Evolutionary conservation across 2,888 invertebrate genomes (phyloP).

Genomic region (Drosophila nr. perissopoda): DNA sequence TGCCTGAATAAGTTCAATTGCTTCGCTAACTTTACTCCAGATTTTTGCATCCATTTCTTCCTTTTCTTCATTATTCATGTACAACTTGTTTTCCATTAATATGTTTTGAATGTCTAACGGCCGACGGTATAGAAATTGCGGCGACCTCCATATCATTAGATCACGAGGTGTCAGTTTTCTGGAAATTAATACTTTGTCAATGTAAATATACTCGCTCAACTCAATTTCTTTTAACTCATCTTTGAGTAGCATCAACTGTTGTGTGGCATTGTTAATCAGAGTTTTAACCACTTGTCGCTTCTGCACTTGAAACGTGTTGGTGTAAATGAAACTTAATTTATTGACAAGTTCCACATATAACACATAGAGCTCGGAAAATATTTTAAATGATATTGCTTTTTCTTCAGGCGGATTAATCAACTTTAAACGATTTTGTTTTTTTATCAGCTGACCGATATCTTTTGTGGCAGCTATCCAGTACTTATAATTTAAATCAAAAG

Average conservation of each 20-base stretch:
- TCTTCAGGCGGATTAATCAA: conserved; percentile 72
- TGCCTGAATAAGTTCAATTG: conserved; percentile 84
- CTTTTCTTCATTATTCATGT: conserved; percentile 62
- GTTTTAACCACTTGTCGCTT: conserved; percentile 77
- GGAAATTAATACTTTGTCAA: conserved; percentile 88
- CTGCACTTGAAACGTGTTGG: conserved; percentile 83
- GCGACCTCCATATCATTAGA: conserved; percentile 86
- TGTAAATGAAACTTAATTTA: conserved; percentile 82
- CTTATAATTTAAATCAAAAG: conserved; percentile 85
- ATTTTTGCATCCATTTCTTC: conserved; percentile 41
- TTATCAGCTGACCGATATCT: conserved; percentile 83
- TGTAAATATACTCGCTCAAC: conserved; percentile 87
- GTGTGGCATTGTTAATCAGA: conserved; percentile 75
- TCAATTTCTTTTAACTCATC: conserved; percentile 86
- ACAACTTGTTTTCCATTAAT: conserved; percentile 64
- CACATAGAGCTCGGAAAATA: conserved; percentile 82
- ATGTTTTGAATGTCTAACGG: conserved; percentile 75
- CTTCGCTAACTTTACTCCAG: conserved; percentile 67
- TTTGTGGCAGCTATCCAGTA: conserved; percentile 86
- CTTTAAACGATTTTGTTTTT: conserved; percentile 83
- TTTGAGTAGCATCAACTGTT: conserved; percentile 86
- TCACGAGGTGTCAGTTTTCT: conserved; percentile 88
- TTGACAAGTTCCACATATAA: conserved; percentile 81
- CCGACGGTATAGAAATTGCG: conserved; percentile 84
- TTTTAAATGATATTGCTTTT: conserved; percentile 70